Evolutionary conservation across 2,113 vertebrate species (phyloP), one percentile per base, ranked within the genome.

Genomic region (Pedetes capensis): DNA sequence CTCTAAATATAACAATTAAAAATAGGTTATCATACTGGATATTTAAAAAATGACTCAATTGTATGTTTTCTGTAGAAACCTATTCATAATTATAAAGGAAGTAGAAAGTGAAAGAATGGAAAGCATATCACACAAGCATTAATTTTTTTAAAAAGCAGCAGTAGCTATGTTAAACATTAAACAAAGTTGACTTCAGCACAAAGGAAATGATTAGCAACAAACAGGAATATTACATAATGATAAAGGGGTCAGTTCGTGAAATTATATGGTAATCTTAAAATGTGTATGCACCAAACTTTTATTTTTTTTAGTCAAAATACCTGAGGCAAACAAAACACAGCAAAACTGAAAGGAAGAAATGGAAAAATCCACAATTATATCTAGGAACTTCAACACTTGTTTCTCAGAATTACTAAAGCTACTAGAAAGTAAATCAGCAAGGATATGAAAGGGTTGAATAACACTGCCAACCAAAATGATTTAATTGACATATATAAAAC

Each of bases 341-440:
- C 17, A 79, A 51, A 89, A 85, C 55, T 90, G 55, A 90, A 85
- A 44, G n/a, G 27, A 87, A 89, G 20, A 44, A 37, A 47, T n/a
- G 69, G n/a, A 76, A 3, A 86, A 61, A 87, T 71, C 39, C 25
- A 14, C 13, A 89, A 2, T 76, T 94, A 59, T 37, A 69, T 17
- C 69, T 84, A n/a, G 61, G 39, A 55, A 64, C 12, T 57, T 83
- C 16, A 81, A 7, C 11, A 75, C 44, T 9, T 32, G 20, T 94
- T 90, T 90, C 71, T 79, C 55, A 79, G 10, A 85, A 85, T 79
- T 85, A 23, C n/a, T 89, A 78, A 23, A 78, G 51, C 79, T 83
- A 42, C 34, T 51, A 72, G 22, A 84, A 20, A 25, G 29, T 13
- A 32, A 75, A 87, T 68, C 57, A 91, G 66, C 42, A 87, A 80